Conservation (phyloP, 1,140 invertebrate genomes). For the Bactericera cockerelli region DNA sequence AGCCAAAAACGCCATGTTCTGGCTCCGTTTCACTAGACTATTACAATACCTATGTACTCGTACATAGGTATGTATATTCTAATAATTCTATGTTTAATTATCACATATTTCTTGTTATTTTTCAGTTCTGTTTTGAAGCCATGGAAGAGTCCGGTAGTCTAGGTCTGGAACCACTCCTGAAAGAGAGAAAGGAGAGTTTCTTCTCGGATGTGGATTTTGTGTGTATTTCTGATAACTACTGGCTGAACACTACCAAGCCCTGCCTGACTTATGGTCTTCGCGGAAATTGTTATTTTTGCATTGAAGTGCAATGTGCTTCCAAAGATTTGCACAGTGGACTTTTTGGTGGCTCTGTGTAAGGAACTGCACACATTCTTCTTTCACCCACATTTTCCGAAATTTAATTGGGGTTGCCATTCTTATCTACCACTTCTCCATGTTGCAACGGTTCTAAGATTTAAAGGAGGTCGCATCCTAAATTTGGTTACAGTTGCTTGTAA, state of each 20-base stretch:
- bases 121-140: constrained; percentile 85
- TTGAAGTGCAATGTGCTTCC: constrained; percentile 74
- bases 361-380: too few species aligned
- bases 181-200: constrained; percentile 57
- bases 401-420: too few species aligned
- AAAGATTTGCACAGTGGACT: constrained; percentile 94
- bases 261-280: constrained; percentile 93
- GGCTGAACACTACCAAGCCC: constrained; percentile 90
- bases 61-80: too few species aligned
- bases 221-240: constrained; percentile 98
- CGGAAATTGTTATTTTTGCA: constrained; percentile 81
- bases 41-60: too few species aligned
- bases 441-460: neutral
- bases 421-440: too few species aligned
- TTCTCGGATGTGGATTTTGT: constrained; percentile 79
- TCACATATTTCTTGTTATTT: constrained; percentile 17
- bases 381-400: too few species aligned
- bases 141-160: constrained; percentile 98
- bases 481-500: too few species aligned
- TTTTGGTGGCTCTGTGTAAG: constrained; percentile 77
- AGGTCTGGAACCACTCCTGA: constrained; percentile 77
- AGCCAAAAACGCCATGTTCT: too few species aligned
- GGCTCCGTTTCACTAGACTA: too few species aligned
- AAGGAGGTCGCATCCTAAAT: too few species aligned
- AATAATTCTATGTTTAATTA: too few species aligned